A percentile compares a stretch with the other conserved stretches of the same genome.
These are phyloP conservation scores for Volucella bombylans DNA, from an alignment of 2,888 invertebrate species.

Conservation along the genomic window DNA sequence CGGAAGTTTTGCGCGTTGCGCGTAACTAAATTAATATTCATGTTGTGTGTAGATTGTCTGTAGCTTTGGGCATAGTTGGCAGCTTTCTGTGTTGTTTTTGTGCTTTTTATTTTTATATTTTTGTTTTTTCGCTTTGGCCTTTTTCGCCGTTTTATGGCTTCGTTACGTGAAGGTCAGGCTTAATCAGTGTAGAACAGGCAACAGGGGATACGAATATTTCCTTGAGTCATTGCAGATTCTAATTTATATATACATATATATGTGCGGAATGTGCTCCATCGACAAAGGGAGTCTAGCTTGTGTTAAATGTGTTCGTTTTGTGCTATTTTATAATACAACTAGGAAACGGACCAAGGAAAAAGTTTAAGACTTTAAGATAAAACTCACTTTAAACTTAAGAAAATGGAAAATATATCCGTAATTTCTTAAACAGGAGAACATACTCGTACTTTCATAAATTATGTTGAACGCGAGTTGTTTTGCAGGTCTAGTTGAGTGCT, in stretches of 20 bases:
- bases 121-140: background rate
- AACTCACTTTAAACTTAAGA: too few relatives aligned
- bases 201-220: conserved; percentile 1
- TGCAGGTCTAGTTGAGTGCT: too few relatives aligned
- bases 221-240: conserved; percentile 28
- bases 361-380: too few relatives aligned
- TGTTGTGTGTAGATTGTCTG: conserved; percentile 44
- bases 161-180: conserved; percentile 44
- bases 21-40: conserved; percentile 60
- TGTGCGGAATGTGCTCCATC: background rate
- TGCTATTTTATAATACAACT: too few relatives aligned
- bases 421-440: too few relatives aligned
- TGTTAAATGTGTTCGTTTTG: too few relatives aligned
- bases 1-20: conserved; percentile 31
- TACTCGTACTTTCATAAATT: too few relatives aligned
- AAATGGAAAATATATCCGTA: too few relatives aligned
- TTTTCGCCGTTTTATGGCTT: conserved; percentile 9
- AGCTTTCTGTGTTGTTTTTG: too few relatives aligned
- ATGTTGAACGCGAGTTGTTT: too few relatives aligned
- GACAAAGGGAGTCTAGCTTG: too few relatives aligned
- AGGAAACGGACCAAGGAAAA: too few relatives aligned
- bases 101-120: conserved; percentile 5
- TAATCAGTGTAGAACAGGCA: conserved; percentile 40
- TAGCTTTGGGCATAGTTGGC: conserved; percentile 23
- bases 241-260: conserved; percentile 24